phyloP scores from a whole-genome alignment of 2,797 vertebrate genomes.

The Cottoperca gobio region DNA sequence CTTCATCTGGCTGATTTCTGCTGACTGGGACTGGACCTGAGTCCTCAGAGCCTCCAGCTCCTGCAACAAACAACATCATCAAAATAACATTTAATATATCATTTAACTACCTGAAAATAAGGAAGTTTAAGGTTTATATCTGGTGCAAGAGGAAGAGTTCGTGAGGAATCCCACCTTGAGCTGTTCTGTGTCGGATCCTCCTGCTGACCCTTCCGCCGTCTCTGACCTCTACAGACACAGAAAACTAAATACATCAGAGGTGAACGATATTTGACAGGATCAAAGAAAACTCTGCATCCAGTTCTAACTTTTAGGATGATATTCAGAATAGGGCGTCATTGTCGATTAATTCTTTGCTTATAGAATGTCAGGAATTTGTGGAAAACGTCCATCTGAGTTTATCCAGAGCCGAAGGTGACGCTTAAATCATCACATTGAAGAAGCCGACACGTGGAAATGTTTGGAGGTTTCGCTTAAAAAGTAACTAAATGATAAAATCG shows the following conservation, averaged over 20 bases:
- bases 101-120: not conserved
- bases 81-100: not conserved
- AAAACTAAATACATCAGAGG: not conserved
- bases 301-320: not conserved
- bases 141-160: not conserved
- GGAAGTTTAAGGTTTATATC: not conserved
- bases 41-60: constrained; percentile 88
- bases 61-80: constrained; percentile 74
- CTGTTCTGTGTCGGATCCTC: constrained; percentile 81
- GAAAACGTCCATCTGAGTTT: not conserved
- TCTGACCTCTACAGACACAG: constrained; percentile 82
- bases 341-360: not conserved
- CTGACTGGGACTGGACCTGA: constrained; percentile 86
- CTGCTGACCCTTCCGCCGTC: constrained; percentile 67
- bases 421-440: not conserved
- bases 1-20: constrained; percentile 89
- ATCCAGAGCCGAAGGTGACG: not conserved
- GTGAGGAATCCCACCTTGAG: constrained; percentile 83
- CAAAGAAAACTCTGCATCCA: not conserved
- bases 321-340: not conserved
- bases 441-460: not conserved
- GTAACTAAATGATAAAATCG: not conserved
- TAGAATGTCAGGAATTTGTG: too few species aligned
- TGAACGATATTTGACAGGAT: not conserved
- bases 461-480: not conserved